A percentile compares a stretch with the other conserved stretches of the same genome.
These are phyloP conservation scores for Carlito syrichta DNA, from an alignment of 2,113 vertebrate species.

Conservation along the genomic window DNA sequence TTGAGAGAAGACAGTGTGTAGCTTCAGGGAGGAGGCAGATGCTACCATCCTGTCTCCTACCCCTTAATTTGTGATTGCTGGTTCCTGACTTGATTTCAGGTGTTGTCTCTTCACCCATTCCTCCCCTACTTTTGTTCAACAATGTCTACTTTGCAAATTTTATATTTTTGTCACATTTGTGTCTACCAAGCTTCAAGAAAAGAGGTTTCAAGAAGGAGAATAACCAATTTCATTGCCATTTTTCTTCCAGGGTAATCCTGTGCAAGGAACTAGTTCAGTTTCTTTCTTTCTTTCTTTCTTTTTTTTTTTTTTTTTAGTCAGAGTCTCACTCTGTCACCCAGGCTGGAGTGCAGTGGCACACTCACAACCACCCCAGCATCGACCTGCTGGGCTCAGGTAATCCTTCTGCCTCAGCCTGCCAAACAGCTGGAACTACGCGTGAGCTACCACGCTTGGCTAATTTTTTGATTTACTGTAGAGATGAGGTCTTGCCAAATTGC, in stretches of 20 bases:
- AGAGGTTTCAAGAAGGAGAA: not conserved
- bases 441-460: no score
- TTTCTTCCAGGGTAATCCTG: not conserved
- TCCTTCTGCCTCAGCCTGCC: no score
- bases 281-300: no score
- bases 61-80: not conserved
- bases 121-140: not conserved
- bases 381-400: no score
- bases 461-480: no score
- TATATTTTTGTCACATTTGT: not conserved
- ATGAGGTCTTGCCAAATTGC: no score
- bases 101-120: not conserved
- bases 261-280: not conserved
- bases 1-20: not conserved
- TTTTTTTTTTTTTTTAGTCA: no score
- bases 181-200: not conserved
- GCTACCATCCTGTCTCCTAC: no score
- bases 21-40: not conserved
- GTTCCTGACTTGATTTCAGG: not conserved
- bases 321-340: no score
- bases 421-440: no score
- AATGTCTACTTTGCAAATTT: not conserved
- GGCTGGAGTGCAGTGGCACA: no score
- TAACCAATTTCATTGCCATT: not conserved
- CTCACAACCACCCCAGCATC: no score